Conservation (phyloP, 2,797 vertebrate species). For the Characodon lateralis region DNA sequence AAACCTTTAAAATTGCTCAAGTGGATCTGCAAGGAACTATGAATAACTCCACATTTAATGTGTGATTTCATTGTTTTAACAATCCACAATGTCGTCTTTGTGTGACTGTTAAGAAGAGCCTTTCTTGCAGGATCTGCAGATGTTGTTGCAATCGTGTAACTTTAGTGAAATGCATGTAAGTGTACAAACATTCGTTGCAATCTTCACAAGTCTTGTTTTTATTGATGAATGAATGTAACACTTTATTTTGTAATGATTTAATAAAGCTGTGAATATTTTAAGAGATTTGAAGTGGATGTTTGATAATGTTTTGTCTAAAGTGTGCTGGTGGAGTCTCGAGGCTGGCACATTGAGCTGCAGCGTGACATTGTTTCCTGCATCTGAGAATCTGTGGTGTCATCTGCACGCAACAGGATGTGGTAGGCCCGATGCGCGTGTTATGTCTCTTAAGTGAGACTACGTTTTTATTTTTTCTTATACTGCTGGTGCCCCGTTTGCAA, state of each 20-base stretch:
- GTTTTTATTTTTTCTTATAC: background rate
- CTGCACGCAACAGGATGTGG: slow-evolving; percentile 67
- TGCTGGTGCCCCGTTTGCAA: background rate
- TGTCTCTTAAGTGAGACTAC: slow-evolving; percentile 31
- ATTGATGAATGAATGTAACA: slow-evolving; percentile 68
- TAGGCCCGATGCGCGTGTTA: slow-evolving; percentile 21
- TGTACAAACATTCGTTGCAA: slow-evolving; percentile 53
- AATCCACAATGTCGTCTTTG: slow-evolving; percentile 26
- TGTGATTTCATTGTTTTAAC: slow-evolving; percentile 39
- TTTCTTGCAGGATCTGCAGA: slow-evolving; percentile 21
- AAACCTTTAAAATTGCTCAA: slow-evolving; percentile 26
- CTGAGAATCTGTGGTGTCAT: slow-evolving; percentile 27
- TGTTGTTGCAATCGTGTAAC: slow-evolving; percentile 34
- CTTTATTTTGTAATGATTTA: slow-evolving; percentile 70
- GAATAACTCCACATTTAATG: slow-evolving; percentile 28
- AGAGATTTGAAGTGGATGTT: slow-evolving; percentile 17
- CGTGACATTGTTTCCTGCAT: slow-evolving; percentile 53
- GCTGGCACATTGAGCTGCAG: slow-evolving; percentile 15
- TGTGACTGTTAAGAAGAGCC: slow-evolving; percentile 17
- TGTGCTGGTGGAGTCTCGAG: background rate
- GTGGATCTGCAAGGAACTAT: slow-evolving; percentile 45
- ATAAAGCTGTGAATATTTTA: slow-evolving; percentile 84
- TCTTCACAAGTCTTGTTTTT: slow-evolving; percentile 11
- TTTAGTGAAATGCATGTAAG: slow-evolving; percentile 61
- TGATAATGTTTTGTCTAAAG: background rate